Percentiles rank a stretch among this genome's conserved stretches.
Evolutionary conservation across 2,888 invertebrate species (phyloP).

Genomic region (Pseudoips prasinana): DNA sequence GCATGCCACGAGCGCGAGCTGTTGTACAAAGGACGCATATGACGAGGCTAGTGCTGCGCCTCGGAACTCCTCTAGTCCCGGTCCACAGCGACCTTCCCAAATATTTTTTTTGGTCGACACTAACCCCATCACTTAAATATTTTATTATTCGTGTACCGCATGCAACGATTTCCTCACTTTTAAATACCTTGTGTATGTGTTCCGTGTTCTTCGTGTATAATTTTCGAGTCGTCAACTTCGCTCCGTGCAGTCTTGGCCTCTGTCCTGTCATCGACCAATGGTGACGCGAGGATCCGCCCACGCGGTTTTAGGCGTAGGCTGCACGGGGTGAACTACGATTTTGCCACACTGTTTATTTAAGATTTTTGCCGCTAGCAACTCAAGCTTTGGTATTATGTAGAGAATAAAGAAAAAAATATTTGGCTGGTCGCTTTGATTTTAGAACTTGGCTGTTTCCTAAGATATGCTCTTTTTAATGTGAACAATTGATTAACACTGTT

Average conservation of each 20-base stretch:
- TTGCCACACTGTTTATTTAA: constrained; percentile 56
- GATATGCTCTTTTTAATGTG: constrained; percentile 59
- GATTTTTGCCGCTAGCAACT: constrained; percentile 66
- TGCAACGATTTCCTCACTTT: constrained; percentile 58
- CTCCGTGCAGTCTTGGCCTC: constrained; percentile 34
- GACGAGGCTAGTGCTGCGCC: constrained; percentile 1
- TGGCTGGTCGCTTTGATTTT: constrained; percentile 72
- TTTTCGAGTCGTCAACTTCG: constrained; percentile 39
- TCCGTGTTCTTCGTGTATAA: constrained; percentile 56
- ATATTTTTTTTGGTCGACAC: constrained; percentile 64
- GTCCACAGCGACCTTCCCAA: constrained; percentile 61
- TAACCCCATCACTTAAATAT: constrained; percentile 45
- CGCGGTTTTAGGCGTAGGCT: no score
- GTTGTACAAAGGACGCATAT: not conserved
- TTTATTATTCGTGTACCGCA: constrained; percentile 59
- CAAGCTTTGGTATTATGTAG: constrained; percentile 61
- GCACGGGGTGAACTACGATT: constrained; percentile 39
- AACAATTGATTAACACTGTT: constrained; percentile 30
- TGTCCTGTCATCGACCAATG: constrained; percentile 32
- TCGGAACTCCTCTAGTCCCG: constrained; percentile 17
- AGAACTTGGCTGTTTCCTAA: constrained; percentile 68
- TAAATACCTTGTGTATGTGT: constrained; percentile 64
- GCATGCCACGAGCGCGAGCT: no score
- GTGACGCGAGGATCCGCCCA: constrained; percentile 27
- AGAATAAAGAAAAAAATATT: constrained; percentile 58